Conservation (phyloP, 2,888 invertebrate genomes). For the Campoletis raptor region DNA sequence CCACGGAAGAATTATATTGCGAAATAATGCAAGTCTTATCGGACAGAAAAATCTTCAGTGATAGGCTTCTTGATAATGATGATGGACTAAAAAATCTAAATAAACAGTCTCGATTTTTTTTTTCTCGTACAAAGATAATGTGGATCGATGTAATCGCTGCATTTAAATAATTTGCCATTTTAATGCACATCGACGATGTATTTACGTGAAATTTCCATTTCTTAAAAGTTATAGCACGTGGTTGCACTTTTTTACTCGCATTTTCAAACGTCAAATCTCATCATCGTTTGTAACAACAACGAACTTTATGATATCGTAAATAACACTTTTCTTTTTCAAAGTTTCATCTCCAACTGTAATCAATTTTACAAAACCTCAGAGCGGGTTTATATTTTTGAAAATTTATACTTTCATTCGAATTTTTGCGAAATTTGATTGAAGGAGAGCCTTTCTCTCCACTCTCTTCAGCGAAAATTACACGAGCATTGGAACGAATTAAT, state of each 20-base stretch:
- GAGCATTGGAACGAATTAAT: neutral
- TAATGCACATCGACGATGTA: neutral
- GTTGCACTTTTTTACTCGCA: neutral
- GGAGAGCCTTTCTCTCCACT: neutral
- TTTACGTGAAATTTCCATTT: neutral
- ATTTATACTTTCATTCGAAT: neutral
- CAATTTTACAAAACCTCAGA: neutral
- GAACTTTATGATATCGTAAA: neutral
- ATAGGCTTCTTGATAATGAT: neutral
- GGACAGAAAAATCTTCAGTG: neutral
- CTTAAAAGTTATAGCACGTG: neutral
- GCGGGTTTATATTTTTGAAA: neutral
- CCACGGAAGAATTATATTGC: conserved; percentile 1
- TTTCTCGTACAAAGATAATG: neutral
- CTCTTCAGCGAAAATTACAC: no score
- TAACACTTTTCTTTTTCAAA: neutral
- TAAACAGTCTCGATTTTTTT: neutral
- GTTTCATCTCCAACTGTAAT: neutral
- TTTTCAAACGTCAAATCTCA: neutral
- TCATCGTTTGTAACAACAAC: neutral
- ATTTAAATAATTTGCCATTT: neutral
- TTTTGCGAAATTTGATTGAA: neutral
- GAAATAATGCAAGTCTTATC: conserved; percentile 4
- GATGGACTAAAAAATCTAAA: neutral
- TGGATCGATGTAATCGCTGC: neutral